Base-by-base conservation (phyloP, 2,113 vertebrate genomes). In the Python bivittatus region DNA sequence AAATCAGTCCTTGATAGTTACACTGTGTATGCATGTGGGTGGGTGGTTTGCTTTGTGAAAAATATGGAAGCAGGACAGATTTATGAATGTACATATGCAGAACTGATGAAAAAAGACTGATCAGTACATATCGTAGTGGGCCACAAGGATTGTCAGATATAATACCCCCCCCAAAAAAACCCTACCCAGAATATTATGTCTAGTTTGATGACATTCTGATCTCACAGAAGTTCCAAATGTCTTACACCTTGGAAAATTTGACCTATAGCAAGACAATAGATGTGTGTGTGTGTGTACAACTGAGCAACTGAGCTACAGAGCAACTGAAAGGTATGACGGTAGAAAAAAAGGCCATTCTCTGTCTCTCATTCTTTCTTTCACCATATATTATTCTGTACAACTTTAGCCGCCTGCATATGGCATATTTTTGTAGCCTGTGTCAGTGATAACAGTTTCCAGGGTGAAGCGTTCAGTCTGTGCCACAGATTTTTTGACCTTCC, bases 391-490 rank as follows among this genome's bases (percentile, higher is more conserved):
- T 6, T 89, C 1, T 93, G 44, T 68, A 12, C 25, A 94, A 68
- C 27, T 23, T 33, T n/a, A 79, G 0, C 68, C 52, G 48, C 93
- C 33, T 25, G 84, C 54, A 94, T 53, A 0, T 83, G 72, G 91
- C 92, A 88, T 61, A 11, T 88, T 93, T 90, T 93, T 95, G 92
- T 1, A 4, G 27, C 72, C 7, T 1, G 68, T 64, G 38, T 68
- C 85, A 92, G 79, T 92, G 11, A 84, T 86, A 72, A 91, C 1
- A 90, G 4, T 0, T 94, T 96, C 91, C 90, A 86, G 84, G 44
- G 83, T 48, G 92, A 94, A 88, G 87, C 88, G 6, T 56, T 93
- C 83, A 86, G 68, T 9, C 93, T 11, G 4, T 48, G 7, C 79
- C 8, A 54, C 60, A 48, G 33, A 88, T 92, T 84, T 85, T 89